Evolutionary conservation across 2,888 invertebrate species (phyloP).

Genomic region (Epsilonema sp.): DNA sequence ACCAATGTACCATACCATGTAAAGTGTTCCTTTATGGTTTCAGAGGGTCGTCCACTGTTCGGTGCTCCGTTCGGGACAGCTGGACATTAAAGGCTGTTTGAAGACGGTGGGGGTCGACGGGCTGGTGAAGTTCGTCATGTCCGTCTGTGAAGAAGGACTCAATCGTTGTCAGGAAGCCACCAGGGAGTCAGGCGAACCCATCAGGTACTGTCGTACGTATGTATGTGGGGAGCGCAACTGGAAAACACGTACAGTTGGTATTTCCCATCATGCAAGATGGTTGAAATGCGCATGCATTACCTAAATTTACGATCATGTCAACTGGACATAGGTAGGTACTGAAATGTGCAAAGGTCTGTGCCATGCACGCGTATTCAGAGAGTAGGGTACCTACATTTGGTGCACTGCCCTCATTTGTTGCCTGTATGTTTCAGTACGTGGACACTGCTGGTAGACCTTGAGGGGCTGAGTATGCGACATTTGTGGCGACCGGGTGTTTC

Average conservation of each 20-base stretch:
- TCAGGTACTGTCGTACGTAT: conserved; percentile 34
- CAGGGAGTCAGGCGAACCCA: conserved; percentile 52
- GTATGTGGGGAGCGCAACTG: too few species aligned
- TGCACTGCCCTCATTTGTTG: too few species aligned
- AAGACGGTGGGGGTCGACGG: conserved; percentile 79
- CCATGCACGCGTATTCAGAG: too few species aligned
- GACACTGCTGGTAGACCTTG: conserved; percentile 72
- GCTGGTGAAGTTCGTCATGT: conserved; percentile 51
- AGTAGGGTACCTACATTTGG: too few species aligned
- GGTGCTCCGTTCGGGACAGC: conserved; percentile 67
- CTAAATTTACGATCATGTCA: too few species aligned
- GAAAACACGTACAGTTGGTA: too few species aligned
- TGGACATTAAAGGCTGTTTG: conserved; percentile 85
- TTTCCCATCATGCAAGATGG: too few species aligned
- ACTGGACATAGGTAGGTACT: too few species aligned
- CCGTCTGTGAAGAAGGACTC: conserved; percentile 47
- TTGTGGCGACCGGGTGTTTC: conserved; percentile 77
- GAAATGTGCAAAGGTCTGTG: too few species aligned
- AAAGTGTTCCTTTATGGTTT: too few species aligned
- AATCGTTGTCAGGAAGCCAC: conserved; percentile 68
- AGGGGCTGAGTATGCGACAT: conserved; percentile 82
- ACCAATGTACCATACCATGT: too few species aligned
- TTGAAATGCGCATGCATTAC: too few species aligned
- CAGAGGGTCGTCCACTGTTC: conserved; percentile 69
- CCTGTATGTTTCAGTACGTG: conserved; percentile 44